Conservation (phyloP, 2,797 vertebrate genomes). For the Parauchenoglanis ngamensis region DNA sequence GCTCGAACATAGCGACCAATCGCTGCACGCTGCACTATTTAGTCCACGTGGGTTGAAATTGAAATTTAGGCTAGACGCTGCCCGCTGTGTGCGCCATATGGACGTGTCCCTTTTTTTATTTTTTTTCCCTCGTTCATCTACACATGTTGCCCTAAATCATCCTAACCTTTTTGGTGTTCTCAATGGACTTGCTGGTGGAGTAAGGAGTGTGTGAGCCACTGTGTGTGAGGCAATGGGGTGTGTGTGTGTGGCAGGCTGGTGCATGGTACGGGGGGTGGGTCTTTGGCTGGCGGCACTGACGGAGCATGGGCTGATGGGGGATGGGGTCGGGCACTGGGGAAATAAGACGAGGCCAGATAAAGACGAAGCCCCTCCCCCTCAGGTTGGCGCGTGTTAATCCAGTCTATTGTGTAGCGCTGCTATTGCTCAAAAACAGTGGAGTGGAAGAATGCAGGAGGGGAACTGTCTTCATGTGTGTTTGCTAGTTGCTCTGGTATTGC, state of each 20-base stretch:
- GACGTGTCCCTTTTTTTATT: slow-evolving; percentile 23
- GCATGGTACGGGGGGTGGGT: slow-evolving; percentile 21
- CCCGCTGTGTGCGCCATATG: slow-evolving; percentile 50
- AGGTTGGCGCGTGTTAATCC: slow-evolving; percentile 36
- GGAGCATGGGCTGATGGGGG: slow-evolving; percentile 28
- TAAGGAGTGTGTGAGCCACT: not conserved
- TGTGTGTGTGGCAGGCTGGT: slow-evolving; percentile 6
- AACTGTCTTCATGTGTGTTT: not conserved
- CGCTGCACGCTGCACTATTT: slow-evolving; percentile 15
- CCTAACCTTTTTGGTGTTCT: slow-evolving; percentile 34
- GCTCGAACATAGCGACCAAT: slow-evolving; percentile 22
- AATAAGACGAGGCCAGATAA: slow-evolving; percentile 39
- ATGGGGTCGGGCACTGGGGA: slow-evolving; percentile 43
- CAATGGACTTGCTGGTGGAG: not conserved
- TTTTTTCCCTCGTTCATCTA: slow-evolving; percentile 4
- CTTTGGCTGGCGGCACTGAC: slow-evolving; percentile 24
- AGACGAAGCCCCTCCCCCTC: slow-evolving; percentile 44
- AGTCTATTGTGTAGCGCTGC: slow-evolving; percentile 34
- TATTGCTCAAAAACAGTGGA: slow-evolving; percentile 11
- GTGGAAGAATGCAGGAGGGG: slow-evolving; percentile 28
- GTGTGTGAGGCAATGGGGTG: not conserved
- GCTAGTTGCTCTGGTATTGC: slow-evolving; percentile 9
- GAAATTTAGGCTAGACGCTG: slow-evolving; percentile 45
- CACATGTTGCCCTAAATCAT: slow-evolving; percentile 35
- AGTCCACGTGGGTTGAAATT: slow-evolving; percentile 24